Evolutionary conservation across 2,797 vertebrate genomes (phyloP), one percentile per base, ranked within the genome.

Genomic region (Syndactyla subalaris): DNA sequence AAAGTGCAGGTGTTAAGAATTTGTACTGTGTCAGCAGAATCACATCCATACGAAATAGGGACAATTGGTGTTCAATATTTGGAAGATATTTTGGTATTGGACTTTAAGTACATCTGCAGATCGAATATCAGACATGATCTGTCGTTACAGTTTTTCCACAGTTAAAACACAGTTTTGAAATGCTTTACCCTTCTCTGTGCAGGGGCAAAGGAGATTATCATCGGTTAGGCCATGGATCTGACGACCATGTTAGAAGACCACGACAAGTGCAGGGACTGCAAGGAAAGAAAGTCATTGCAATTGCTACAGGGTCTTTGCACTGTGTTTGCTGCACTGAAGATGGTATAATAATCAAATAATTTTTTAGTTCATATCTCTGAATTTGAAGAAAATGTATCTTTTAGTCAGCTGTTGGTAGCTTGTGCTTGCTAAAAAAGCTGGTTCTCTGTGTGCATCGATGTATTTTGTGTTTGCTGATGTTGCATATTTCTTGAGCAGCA

Each of bases 181-280:
- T 76, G n/a, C 77, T 72, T 55, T 85, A 20, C 27, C 12, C 14
- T 81, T 89, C 51, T 95, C 23, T 91, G 14, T 96, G 49, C 94
- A 99, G 99, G 99, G 99, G 99, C 48, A 99, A 99, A 98, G 99
- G 99, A 7, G 99, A 99, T 95, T 99, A 99, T 89, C 99, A 99
- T 94, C 98, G 99, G 2, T 97, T 99, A 63, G 99, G 99, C 77
- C 99, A 99, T 12, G 99, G 99, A 88, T 99, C 99, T 3, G 99
- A 99, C 14, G 99, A 99, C 94, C 99, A 99, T 2, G 99, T 99
- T 32, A 98, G 99, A 81, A 97, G 99, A 88, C 99, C 99, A 48
- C 98, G 99, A 80, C 99, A 99, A 97, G 99, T 99, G 74, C 99
- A 99, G 94, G 99, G 99, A 12, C 98, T 99, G 9, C 99, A 99